Conservation (phyloP, 2,797 vertebrate genomes). For the Micromesistius poutassou region DNA sequence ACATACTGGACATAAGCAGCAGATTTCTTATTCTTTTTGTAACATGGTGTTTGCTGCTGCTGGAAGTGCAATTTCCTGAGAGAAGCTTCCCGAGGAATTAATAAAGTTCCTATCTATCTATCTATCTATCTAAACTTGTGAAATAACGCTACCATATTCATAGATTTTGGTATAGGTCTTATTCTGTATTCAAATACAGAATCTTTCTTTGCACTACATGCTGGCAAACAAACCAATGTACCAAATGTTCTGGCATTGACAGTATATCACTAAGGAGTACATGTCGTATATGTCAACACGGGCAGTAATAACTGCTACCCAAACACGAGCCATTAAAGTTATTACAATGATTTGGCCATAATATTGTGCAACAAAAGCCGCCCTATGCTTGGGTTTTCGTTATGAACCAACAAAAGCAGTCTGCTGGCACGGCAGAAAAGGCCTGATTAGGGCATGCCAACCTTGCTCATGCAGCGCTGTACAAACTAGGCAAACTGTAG, state of each 20-base stretch:
- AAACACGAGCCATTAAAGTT: slow-evolving; percentile 8
- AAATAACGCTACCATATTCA: slow-evolving; percentile 4
- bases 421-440: slow-evolving; percentile 16
- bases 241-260: background rate
- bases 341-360: slow-evolving; percentile 13
- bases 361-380: slow-evolving; percentile 45
- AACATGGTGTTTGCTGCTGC: too few relatives aligned
- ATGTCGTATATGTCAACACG: background rate
- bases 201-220: slow-evolving; percentile 14
- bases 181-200: background rate
- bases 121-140: background rate
- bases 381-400: slow-evolving; percentile 28
- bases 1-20: background rate
- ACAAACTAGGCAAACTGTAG: slow-evolving; percentile 33
- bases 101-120: too few relatives aligned
- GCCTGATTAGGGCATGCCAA: slow-evolving; percentile 37
- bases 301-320: slow-evolving; percentile 6
- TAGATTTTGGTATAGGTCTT: background rate
- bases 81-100: too few relatives aligned
- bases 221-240: too few relatives aligned
- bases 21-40: too few relatives aligned
- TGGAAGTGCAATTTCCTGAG: too few relatives aligned
- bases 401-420: slow-evolving; percentile 25
- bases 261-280: background rate
- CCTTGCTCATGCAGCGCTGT: slow-evolving; percentile 49